A percentile compares a stretch with the other conserved stretches of the same genome.
phyloP scores from a whole-genome alignment of 2,113 vertebrate species.

The Rhinogobius similis region DNA sequence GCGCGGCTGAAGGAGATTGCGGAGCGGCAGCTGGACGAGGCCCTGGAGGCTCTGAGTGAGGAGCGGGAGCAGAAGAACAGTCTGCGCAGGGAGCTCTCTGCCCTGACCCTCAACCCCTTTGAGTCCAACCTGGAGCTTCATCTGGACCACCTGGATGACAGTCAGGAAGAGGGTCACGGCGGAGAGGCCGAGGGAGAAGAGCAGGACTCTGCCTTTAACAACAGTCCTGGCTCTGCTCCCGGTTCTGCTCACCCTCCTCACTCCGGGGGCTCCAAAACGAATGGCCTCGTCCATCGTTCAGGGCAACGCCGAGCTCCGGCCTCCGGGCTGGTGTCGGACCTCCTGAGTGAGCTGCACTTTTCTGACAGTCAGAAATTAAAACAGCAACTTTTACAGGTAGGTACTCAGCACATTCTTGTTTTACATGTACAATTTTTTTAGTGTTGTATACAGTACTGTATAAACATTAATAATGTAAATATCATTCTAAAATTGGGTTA shows the following conservation, averaged over 20 bases:
- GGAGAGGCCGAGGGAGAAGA: conserved; percentile 65
- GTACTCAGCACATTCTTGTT: neutral
- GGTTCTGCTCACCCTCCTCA: conserved; percentile 62
- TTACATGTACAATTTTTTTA: no score
- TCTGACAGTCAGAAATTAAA: conserved; percentile 84
- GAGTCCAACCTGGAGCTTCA: conserved; percentile 79
- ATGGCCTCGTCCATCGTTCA: conserved; percentile 69
- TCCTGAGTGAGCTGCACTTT: conserved; percentile 84
- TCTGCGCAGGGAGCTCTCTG: conserved; percentile 77
- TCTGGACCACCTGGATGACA: conserved; percentile 76
- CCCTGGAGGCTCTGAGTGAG: conserved; percentile 82
- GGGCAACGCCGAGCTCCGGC: conserved; percentile 79
- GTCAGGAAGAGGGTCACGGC: conserved; percentile 61
- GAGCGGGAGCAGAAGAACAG: conserved; percentile 85
- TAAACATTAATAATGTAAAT: neutral
- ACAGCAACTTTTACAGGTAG: conserved; percentile 84
- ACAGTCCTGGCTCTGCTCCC: conserved; percentile 64
- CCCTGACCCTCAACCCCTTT: conserved; percentile 74
- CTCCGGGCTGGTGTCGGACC: conserved; percentile 81
- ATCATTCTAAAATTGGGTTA: neutral
- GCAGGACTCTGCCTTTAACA: conserved; percentile 79
- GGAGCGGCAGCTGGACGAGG: conserved; percentile 83
- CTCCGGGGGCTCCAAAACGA: conserved; percentile 67
- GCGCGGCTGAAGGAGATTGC: conserved; percentile 77
- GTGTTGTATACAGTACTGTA: no score